Evolutionary conservation across 92 coral and sea anemone species (phyloP).

Genomic region (Bergia puertoricense): DNA sequence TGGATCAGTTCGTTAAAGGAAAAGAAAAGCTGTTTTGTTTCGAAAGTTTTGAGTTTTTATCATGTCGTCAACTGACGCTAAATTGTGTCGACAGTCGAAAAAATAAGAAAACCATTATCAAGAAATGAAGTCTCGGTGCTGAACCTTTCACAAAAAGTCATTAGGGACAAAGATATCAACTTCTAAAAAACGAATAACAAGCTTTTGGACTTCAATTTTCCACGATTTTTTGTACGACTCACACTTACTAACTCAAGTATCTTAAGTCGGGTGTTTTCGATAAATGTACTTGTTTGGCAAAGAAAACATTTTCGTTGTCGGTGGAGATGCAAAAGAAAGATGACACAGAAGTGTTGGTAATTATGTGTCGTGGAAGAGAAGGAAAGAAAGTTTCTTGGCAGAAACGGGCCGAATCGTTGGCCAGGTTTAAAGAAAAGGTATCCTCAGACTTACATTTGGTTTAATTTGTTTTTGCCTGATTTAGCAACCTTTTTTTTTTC

Average conservation of each 20-base stretch:
- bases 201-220: not conserved
- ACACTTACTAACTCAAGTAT: not conserved
- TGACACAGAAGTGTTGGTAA: constrained; percentile 65
- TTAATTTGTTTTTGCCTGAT: not conserved
- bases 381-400: constrained; percentile 63
- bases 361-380: constrained; percentile 72
- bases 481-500: not conserved
- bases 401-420: constrained; percentile 53
- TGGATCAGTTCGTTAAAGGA: not conserved
- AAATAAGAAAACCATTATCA: not conserved
- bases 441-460: not conserved
- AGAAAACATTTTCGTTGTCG: not conserved
- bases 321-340: constrained; percentile 44
- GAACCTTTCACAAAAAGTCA: not conserved
- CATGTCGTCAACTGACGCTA: not conserved
- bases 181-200: not conserved
- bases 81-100: not conserved
- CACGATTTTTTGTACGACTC: not conserved
- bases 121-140: not conserved
- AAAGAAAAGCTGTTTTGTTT: not conserved
- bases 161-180: not conserved
- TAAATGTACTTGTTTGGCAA: not conserved
- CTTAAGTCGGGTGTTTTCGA: not conserved
- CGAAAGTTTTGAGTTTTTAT: not conserved
- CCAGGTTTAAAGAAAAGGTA: constrained; percentile 76